Percentiles rank a stretch among this genome's conserved stretches.
phyloP scores from a whole-genome alignment of 2,888 invertebrate genomes.

The Kryphioiulus occultus region DNA sequence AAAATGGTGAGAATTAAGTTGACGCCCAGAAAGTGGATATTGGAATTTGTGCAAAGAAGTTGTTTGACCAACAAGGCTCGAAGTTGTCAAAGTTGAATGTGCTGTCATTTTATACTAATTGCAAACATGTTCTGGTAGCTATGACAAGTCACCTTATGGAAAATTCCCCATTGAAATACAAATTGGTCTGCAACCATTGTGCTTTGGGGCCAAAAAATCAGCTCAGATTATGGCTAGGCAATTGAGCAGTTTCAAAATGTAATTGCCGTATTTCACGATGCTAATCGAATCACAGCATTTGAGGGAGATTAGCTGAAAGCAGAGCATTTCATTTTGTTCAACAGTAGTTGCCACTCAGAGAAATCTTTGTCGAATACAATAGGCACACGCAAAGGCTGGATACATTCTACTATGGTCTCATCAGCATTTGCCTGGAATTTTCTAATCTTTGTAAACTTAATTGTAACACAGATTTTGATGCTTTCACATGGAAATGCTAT shows the following conservation, averaged over 20 bases:
- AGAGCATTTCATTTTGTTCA: not conserved
- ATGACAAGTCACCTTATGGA: conserved; percentile 30
- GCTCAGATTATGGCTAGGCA: not conserved
- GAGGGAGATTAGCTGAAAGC: not conserved
- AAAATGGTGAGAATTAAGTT: not conserved
- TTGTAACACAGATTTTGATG: not conserved
- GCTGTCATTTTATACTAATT: conserved; percentile 21
- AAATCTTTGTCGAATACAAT: not conserved
- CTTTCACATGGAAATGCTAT: not conserved
- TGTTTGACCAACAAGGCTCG: not conserved
- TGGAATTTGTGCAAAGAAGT: not conserved
- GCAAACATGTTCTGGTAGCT: not conserved
- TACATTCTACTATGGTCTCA: not conserved
- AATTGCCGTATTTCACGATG: not conserved
- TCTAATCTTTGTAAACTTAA: not conserved
- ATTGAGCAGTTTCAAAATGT: not conserved
- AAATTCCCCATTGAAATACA: conserved; percentile 24
- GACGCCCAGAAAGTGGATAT: not conserved
- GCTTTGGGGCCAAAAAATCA: not conserved
- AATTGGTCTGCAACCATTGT: not conserved
- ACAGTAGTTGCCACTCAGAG: conserved; percentile 1
- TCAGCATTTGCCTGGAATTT: not conserved
- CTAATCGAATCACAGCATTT: not conserved
- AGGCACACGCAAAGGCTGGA: not conserved
- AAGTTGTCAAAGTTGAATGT: not conserved